Conservation (phyloP, 2,113 vertebrate genomes). For the Lepus timidus region DNA sequence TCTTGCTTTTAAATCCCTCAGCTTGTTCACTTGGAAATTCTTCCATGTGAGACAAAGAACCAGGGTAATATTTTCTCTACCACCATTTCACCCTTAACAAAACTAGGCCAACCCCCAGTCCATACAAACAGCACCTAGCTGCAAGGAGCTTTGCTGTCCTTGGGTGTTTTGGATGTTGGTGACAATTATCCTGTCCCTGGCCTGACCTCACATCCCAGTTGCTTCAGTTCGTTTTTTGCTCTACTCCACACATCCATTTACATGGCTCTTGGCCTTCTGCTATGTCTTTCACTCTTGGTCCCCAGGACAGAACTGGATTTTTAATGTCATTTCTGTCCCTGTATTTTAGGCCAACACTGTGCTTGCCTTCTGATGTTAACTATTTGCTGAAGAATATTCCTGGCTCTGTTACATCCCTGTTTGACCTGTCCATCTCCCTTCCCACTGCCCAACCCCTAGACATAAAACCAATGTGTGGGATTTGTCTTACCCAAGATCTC, state of each 20-base stretch:
- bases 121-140: neutral
- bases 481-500: neutral
- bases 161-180: neutral
- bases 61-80: too few species aligned
- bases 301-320: neutral
- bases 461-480: neutral
- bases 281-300: neutral
- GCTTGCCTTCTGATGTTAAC: neutral
- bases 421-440: neutral
- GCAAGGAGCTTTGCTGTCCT: neutral
- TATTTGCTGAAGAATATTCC: neutral
- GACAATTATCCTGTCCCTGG: too few species aligned
- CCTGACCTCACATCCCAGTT: neutral
- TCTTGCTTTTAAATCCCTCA: too few species aligned
- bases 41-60: too few species aligned
- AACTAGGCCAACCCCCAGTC: neutral
- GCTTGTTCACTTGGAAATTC: too few species aligned
- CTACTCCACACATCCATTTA: neutral
- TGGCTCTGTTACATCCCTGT: neutral
- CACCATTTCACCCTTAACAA: neutral
- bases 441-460: fast-evolving
- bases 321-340: conserved; percentile 3
- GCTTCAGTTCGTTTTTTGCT: neutral
- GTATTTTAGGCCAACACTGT: neutral
- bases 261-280: neutral